Evolutionary conservation across 1,140 invertebrate genomes (phyloP), one percentile per base, ranked within the genome.

Genomic region (Lethrus apterus): DNA sequence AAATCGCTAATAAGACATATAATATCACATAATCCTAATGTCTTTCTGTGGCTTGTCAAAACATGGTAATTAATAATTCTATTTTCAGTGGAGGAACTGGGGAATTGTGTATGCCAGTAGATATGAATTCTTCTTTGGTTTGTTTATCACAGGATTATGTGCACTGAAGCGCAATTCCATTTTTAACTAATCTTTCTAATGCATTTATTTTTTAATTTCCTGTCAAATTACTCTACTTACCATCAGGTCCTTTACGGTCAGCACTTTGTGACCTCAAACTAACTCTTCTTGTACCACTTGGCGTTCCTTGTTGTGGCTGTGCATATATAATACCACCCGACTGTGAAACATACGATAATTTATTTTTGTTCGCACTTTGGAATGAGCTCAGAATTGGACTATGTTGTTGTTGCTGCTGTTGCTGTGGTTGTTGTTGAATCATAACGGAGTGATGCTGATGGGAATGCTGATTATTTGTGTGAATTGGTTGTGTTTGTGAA

Each of bases 201-300:
- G n/a, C n/a, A n/a, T n/a, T n/a, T n/a, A n/a, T n/a, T n/a, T n/a
- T n/a, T n/a, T n/a, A n/a, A n/a, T n/a, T n/a, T n/a, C n/a, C n/a
- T n/a, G n/a, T n/a, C n/a, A n/a, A n/a, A n/a, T n/a, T n/a, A n/a
- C n/a, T n/a, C n/a, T n/a, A n/a, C n/a, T 65, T 53, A 73, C 72
- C 69, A 49, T 70, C 70, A 13, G 53, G 52, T 20, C 64, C 62
- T 48, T 69, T 72, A 46, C 74, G 57, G 55, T 76, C 75, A 15
- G 75, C 75, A 56, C 74, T 76, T 52, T 75, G 75, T 23, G 73
- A 72, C 32, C 75, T 53, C 26, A 70, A 55, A 35, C 55, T 66
- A 8, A 69, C 64, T 46, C 66, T 57, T 14, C 72, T 56, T 32
- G 68, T 50, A 10, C 72, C 68, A 33, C 68, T 65, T 3, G 73